phyloP scores from a whole-genome alignment of 2,888 invertebrate species.

The Tenthredo scrophulariae region DNA sequence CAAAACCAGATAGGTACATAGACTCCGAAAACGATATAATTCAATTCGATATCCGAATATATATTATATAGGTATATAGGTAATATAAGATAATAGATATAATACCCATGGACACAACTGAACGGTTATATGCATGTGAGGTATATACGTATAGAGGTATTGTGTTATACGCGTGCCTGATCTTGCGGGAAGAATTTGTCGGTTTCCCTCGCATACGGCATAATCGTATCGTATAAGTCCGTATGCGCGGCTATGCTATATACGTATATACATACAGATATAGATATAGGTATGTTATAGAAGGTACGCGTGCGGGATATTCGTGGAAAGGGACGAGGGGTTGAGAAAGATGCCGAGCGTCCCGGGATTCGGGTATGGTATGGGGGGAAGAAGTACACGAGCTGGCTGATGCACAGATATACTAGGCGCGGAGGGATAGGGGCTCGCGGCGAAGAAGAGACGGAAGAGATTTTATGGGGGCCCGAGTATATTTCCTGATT shows the following conservation, averaged over 20 bases:
- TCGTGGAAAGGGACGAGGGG: neutral
- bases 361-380: neutral
- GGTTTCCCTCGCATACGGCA: constrained; percentile 31
- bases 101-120: neutral
- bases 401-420: constrained; percentile 41
- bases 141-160: neutral
- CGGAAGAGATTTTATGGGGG: constrained; percentile 70
- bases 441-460: constrained; percentile 59
- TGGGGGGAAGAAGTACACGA: neutral
- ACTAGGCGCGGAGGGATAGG: constrained; percentile 59
- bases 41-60: neutral
- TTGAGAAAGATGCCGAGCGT: neutral
- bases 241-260: neutral
- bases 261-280: neutral
- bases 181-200: constrained; percentile 26
- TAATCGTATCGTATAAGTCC: constrained; percentile 42
- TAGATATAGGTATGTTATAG: neutral
- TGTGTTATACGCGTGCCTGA: constrained; percentile 1
- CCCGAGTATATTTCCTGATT: constrained; percentile 75
- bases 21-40: no score
- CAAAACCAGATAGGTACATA: no score
- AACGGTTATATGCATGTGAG: neutral
- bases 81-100: constrained; percentile 11
- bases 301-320: neutral
- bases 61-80: neutral